A percentile compares a stretch with the other conserved stretches of the same genome.
Evolutionary conservation across 2,888 invertebrate genomes (phyloP).

Genomic region (Willowsia nigromaculata): DNA sequence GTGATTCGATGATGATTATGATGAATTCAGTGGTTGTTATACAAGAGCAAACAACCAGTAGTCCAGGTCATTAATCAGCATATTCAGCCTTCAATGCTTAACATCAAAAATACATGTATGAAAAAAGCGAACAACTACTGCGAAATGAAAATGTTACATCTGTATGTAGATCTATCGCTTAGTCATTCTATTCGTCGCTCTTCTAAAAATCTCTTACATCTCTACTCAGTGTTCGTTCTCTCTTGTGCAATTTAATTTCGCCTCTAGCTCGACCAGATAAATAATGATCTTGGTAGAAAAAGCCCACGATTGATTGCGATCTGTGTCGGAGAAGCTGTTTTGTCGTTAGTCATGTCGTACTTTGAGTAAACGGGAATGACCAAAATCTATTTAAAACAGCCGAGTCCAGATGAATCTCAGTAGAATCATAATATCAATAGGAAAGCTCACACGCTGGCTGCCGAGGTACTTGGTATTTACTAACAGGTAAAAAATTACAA

Average conservation of each 20-base stretch:
- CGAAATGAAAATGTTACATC: constrained; percentile 49
- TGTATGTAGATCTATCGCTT: constrained; percentile 49
- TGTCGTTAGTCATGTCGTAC: constrained; percentile 47
- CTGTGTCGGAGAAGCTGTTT: constrained; percentile 28
- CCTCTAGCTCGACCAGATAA: constrained; percentile 62
- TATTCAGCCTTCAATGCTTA: constrained; percentile 62
- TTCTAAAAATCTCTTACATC: background rate
- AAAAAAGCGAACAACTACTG: constrained; percentile 11
- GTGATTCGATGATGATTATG: constrained; percentile 56
- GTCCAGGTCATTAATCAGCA: constrained; percentile 72
- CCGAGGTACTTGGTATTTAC: background rate
- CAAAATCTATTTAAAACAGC: constrained; percentile 32
- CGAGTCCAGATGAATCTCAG: background rate
- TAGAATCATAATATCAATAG: no score
- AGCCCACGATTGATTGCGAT: constrained; percentile 71
- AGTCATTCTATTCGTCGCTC: constrained; percentile 53
- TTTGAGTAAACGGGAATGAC: constrained; percentile 42
- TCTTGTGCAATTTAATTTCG: constrained; percentile 62
- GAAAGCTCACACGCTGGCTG: background rate
- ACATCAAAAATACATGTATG: constrained; percentile 51
- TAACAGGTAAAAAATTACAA: background rate
- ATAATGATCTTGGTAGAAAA: constrained; percentile 66
- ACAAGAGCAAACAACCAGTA: constrained; percentile 71
- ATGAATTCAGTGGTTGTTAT: constrained; percentile 59
- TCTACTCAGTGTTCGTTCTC: background rate